phyloP scores from a whole-genome alignment of 2,888 invertebrate genomes.

The Caradrina kadenii region DNA sequence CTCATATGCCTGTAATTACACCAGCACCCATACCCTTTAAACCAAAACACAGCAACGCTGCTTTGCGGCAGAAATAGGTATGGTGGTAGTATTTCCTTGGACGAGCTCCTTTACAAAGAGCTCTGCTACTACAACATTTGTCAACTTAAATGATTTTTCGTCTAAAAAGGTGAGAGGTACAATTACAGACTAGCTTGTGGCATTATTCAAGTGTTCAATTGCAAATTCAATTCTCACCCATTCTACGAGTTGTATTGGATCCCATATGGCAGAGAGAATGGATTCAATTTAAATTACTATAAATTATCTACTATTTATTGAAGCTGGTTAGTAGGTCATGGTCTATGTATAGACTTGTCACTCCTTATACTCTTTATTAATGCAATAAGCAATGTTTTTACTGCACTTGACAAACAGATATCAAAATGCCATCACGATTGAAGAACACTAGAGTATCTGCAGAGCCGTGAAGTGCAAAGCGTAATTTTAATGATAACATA shows the following conservation, averaged over 20 bases:
- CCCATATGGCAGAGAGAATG: slow-evolving; percentile 23
- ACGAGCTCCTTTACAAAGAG: too few species aligned
- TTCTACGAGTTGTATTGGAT: slow-evolving; percentile 7
- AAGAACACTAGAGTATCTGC: slow-evolving; percentile 17
- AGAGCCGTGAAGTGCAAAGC: slow-evolving; percentile 14
- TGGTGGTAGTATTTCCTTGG: too few species aligned
- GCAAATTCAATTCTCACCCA: slow-evolving; percentile 15
- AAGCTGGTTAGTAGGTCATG: slow-evolving; percentile 34
- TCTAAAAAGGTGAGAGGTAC: background rate
- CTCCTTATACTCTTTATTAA: slow-evolving; percentile 31
- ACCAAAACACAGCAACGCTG: too few species aligned
- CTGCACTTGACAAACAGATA: slow-evolving; percentile 22
- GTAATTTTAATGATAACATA: background rate
- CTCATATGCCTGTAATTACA: too few species aligned
- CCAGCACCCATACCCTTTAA: too few species aligned
- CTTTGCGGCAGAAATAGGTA: too few species aligned
- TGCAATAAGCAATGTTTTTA: slow-evolving; percentile 33
- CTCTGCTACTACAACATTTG: too few species aligned
- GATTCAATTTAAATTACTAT: slow-evolving; percentile 26
- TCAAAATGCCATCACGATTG: slow-evolving; percentile 14
- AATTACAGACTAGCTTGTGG: background rate
- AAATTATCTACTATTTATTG: slow-evolving; percentile 32
- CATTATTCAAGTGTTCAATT: slow-evolving; percentile 1
- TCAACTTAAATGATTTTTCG: too few species aligned
- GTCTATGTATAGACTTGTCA: slow-evolving; percentile 21